Evolutionary conservation across 2,888 invertebrate genomes (phyloP), one percentile per base, ranked within the genome.

Genomic region (Eristalis pertinax): DNA sequence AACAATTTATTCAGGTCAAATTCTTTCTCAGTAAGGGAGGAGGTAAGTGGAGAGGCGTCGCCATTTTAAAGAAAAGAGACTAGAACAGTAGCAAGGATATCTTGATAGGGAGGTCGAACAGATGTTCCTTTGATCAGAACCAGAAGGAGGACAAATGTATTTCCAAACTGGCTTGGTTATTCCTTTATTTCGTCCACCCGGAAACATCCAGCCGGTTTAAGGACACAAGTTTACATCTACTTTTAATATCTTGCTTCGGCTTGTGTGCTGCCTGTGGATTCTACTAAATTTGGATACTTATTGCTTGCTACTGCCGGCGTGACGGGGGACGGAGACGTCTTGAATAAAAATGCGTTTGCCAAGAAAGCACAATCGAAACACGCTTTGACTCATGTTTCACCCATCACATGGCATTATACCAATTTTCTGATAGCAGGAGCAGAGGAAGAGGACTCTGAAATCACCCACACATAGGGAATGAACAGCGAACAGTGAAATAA

Each of bases 381-480:
- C 79, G 84, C 69, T 65, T 70, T 82, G 75, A 75, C 73, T 87
- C 84, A 84, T 87, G 87, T 73, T 84, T 80, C 75, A 64, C 32
- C 87, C 87, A 87, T 87, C 87, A 87, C 78, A 84, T 87, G 87
- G 87, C 87, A 84, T 87, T 87, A 84, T 84, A 87, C 87, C 84
- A 84, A 87, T 84, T 87, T 87, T 84, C 50, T 38, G 68, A 84
- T 75, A 80, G 73, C 73, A 32, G 32, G 7, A 5, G 32, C 4
- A 32, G 32, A 32, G 8, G 65, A 75, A 24, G 41, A 69, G 72
- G 8, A 79, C 75, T 50, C 64, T 32, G 38, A 70, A 70, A 58
- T 43, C 82, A 75, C 83, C 75, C 84, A 72, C 84, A 87, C 75
- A 38, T 22, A 77, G 50, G 4, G 43, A 50, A 50, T 19, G n/a